phyloP scores from a whole-genome alignment of 2,797 vertebrate genomes.

The Tenualosa ilisha region DNA sequence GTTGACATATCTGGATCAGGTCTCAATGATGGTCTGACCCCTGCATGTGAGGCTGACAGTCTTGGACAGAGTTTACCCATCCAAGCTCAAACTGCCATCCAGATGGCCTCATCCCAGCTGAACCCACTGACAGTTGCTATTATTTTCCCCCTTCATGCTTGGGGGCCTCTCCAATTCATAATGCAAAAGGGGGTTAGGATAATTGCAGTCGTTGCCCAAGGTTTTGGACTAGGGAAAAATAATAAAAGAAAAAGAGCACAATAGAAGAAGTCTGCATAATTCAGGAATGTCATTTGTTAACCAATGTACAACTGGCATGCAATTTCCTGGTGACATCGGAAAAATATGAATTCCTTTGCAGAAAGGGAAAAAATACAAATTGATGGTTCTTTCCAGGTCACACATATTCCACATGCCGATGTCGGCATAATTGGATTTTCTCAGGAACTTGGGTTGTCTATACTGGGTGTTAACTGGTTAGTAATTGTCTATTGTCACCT shows the following conservation, averaged over 20 bases:
- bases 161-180: slow-evolving; percentile 47
- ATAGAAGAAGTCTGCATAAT: slow-evolving; percentile 30
- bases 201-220: slow-evolving; percentile 46
- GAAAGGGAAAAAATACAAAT: background rate
- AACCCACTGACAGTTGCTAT: slow-evolving; percentile 48
- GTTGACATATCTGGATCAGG: slow-evolving; percentile 29
- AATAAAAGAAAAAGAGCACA: slow-evolving; percentile 25
- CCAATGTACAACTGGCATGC: slow-evolving; percentile 20
- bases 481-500: slow-evolving; percentile 38
- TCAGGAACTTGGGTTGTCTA: slow-evolving; percentile 26
- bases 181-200: slow-evolving; percentile 45
- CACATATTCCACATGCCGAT: background rate
- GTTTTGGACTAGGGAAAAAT: slow-evolving; percentile 35
- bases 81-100: slow-evolving; percentile 46
- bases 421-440: slow-evolving; percentile 41
- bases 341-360: slow-evolving; percentile 15
- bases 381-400: slow-evolving; percentile 22
- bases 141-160: slow-evolving; percentile 50
- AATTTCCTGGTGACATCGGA: slow-evolving; percentile 9
- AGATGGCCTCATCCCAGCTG: slow-evolving; percentile 53
- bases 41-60: slow-evolving; percentile 34
- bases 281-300: slow-evolving; percentile 34
- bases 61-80: slow-evolving; percentile 47
- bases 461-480: slow-evolving; percentile 42
- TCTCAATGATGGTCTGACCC: slow-evolving; percentile 29